These are phyloP conservation scores for Himantopus leucocephalus DNA, from an alignment of 2,113 vertebrate genomes.

Conservation along the genomic window DNA sequence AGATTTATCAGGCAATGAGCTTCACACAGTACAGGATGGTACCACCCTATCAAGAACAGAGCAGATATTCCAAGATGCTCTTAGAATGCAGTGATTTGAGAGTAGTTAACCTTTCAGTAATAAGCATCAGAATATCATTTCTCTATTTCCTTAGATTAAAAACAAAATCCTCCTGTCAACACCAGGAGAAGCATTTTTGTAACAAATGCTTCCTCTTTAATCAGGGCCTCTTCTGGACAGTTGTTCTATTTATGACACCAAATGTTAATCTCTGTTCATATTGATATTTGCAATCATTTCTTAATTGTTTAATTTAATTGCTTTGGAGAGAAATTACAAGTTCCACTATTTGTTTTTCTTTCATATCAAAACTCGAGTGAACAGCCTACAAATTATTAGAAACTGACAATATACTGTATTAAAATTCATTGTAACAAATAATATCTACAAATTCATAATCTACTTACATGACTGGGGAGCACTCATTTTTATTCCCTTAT, in stretches of 20 bases:
- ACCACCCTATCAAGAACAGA: neutral
- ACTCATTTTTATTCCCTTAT: neutral
- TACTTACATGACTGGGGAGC: neutral
- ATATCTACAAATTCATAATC: neutral
- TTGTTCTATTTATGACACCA: neutral
- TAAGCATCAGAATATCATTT: neutral
- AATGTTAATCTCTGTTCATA: neutral
- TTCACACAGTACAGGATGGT: neutral
- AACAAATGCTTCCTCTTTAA: neutral
- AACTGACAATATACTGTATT: neutral
- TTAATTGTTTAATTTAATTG: neutral
- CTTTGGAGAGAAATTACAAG: neutral
- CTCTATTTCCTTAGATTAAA: neutral
- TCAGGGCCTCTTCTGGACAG: neutral
- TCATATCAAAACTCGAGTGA: neutral
- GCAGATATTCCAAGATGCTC: neutral
- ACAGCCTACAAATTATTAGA: neutral
- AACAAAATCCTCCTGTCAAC: neutral
- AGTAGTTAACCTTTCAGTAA: neutral
- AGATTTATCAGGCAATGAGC: neutral
- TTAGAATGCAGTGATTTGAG: neutral
- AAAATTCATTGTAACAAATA: neutral
- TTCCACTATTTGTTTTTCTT: neutral
- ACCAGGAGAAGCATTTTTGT: neutral
- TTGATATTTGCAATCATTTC: neutral